Conservation (phyloP, 1,140 invertebrate species). For the Hetaerina americana region DNA sequence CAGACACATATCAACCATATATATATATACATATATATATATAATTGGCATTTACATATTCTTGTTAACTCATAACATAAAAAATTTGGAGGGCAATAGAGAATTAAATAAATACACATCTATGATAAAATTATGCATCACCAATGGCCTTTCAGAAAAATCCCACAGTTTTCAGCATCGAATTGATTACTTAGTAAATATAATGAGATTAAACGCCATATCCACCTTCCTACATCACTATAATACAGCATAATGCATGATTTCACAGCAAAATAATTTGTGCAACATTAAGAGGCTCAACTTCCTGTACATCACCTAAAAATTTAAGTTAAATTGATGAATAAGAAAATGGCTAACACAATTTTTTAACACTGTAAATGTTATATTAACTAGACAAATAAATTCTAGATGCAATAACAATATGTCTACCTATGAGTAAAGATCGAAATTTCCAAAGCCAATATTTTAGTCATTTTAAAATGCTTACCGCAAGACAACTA, state of each 20-base stretch:
- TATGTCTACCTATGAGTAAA: not conserved
- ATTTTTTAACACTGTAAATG: not conserved
- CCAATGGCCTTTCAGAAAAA: not conserved
- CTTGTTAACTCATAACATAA: not conserved
- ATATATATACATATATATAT: no score
- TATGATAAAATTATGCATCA: not conserved
- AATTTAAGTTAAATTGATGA: not conserved
- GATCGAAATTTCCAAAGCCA: not conserved
- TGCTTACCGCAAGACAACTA: not conserved
- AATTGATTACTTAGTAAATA: not conserved
- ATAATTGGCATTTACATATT: not conserved
- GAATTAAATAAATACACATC: not conserved
- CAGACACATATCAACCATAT: no score
- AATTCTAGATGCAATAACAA: not conserved
- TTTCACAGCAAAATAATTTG: not conserved
- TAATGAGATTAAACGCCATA: not conserved
- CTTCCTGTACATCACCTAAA: not conserved
- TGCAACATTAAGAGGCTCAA: not conserved
- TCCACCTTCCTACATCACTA: not conserved
- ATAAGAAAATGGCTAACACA: not conserved
- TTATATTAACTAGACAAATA: not conserved
- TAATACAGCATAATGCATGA: not conserved
- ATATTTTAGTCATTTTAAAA: not conserved
- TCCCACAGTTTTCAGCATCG: not conserved
- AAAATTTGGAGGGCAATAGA: not conserved